Evolutionary conservation across 2,888 invertebrate species (phyloP).

Genomic region (Ophraella communa): DNA sequence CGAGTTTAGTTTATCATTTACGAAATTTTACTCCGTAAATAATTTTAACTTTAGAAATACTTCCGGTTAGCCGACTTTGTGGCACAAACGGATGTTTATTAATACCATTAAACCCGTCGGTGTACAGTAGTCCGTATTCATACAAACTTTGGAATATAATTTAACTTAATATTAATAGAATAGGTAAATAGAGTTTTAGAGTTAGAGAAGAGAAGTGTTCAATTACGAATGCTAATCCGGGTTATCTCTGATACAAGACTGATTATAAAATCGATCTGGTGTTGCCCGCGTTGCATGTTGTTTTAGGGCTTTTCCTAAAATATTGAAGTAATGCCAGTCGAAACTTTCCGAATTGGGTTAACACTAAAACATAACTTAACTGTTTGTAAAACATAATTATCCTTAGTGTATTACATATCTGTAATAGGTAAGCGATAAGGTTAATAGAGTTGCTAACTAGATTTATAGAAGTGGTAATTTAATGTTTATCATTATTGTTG

Average conservation of each 20-base stretch:
- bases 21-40: neutral
- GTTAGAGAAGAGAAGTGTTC: constrained; percentile 6
- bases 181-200: constrained; percentile 22
- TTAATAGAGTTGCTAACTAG: neutral
- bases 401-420: neutral
- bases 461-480: too few relatives aligned
- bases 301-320: neutral
- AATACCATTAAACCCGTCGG: constrained; percentile 20
- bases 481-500: too few relatives aligned
- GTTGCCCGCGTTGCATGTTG: neutral
- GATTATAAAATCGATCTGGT: neutral
- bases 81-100: constrained; percentile 9
- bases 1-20: neutral
- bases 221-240: constrained; percentile 20
- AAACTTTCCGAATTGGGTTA: neutral
- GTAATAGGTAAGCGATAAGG: neutral
- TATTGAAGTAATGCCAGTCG: neutral
- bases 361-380: neutral
- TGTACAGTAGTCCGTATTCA: constrained; percentile 24
- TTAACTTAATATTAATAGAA: constrained; percentile 24
- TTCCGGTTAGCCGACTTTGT: constrained; percentile 8
- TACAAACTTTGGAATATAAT: constrained; percentile 35
- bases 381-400: neutral
- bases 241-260: constrained; percentile 9
- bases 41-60: constrained; percentile 17